Conservation (phyloP, 2,797 vertebrate genomes). For the Chelon labrosus region DNA sequence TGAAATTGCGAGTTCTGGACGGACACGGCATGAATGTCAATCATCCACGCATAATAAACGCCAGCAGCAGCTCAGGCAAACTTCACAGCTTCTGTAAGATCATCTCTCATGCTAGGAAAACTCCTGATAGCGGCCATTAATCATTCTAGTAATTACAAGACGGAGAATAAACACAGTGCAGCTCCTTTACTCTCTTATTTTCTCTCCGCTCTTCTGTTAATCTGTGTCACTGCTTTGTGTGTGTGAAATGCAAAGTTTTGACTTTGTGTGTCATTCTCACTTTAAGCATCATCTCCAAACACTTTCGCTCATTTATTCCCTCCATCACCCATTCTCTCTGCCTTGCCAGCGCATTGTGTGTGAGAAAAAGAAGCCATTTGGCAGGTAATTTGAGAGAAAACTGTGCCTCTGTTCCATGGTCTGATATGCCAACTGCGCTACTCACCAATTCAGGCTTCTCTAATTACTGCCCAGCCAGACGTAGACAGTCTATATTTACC, state of each 20-base stretch:
- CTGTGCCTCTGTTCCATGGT: slow-evolving; percentile 46
- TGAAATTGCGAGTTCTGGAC: slow-evolving; percentile 18
- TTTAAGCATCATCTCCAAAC: slow-evolving; percentile 11
- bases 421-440: slow-evolving; percentile 54
- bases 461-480: slow-evolving; percentile 72
- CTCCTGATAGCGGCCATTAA: slow-evolving; percentile 58
- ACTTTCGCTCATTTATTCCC: slow-evolving; percentile 29
- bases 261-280: slow-evolving; percentile 19
- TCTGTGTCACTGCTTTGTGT: slow-evolving; percentile 44
- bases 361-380: slow-evolving; percentile 43
- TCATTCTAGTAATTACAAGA: slow-evolving; percentile 65
- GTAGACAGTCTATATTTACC: slow-evolving; percentile 59
- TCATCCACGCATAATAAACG: slow-evolving; percentile 49
- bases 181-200: slow-evolving; percentile 31
- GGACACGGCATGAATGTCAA: slow-evolving; percentile 41
- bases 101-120: slow-evolving; percentile 46
- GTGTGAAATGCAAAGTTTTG: slow-evolving; percentile 14
- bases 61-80: slow-evolving; percentile 39
- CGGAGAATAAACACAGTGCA: slow-evolving; percentile 54
- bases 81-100: slow-evolving; percentile 40
- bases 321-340: background rate
- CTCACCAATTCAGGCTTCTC: slow-evolving; percentile 59
- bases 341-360: slow-evolving; percentile 46
- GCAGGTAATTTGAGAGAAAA: slow-evolving; percentile 68
- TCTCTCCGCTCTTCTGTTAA: slow-evolving; percentile 27